phyloP scores from a whole-genome alignment of 1,140 invertebrate genomes.

The Orchestia grillus region DNA sequence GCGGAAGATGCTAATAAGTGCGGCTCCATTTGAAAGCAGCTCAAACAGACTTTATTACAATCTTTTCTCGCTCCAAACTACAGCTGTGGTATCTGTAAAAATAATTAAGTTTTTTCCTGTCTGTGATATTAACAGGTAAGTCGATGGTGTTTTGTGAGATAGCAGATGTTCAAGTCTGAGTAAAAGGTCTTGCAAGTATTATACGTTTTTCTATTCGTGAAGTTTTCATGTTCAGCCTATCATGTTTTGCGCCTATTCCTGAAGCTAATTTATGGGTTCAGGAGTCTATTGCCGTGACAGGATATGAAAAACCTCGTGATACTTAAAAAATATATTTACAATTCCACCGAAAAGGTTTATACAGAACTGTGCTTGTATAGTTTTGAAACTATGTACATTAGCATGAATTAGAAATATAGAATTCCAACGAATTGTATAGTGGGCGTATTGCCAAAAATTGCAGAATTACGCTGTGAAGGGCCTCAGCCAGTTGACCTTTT shows the following conservation, averaged over 20 bases:
- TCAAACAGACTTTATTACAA: too few species aligned
- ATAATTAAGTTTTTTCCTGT: neutral
- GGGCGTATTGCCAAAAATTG: neutral
- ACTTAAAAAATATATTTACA: conserved; percentile 4
- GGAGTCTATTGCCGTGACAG: neutral
- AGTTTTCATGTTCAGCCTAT: too few species aligned
- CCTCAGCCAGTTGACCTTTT: neutral
- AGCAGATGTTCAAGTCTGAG: neutral
- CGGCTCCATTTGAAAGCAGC: too few species aligned
- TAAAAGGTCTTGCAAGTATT: neutral
- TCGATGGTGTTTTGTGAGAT: neutral
- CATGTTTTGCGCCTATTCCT: neutral
- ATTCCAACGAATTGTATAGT: neutral
- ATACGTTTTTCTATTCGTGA: neutral
- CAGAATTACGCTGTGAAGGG: neutral
- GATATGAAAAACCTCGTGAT: neutral
- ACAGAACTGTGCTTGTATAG: neutral
- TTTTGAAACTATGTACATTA: neutral
- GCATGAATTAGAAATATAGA: neutral
- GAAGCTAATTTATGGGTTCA: neutral
- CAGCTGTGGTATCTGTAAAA: neutral
- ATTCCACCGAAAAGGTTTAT: neutral
- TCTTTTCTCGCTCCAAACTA: too few species aligned
- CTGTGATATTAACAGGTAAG: neutral
- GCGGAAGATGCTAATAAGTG: too few species aligned